Conservation (phyloP, 2,113 vertebrate species). For the Octodon degus region DNA sequence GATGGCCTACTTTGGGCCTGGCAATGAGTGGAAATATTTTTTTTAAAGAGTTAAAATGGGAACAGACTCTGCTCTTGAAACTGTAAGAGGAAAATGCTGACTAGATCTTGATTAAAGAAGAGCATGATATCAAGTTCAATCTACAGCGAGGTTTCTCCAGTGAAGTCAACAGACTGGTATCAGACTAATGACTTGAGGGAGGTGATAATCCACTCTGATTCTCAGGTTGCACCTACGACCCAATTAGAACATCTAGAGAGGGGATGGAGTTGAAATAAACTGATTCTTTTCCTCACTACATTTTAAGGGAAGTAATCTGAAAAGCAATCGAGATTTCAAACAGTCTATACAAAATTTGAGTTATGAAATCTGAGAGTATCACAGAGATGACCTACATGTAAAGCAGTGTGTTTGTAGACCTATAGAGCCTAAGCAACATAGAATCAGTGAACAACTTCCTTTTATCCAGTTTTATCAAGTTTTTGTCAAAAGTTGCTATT, state of each 20-base stretch:
- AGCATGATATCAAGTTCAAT: not conserved
- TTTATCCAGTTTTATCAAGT: slow-evolving; percentile 50
- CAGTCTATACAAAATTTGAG: slow-evolving; percentile 56
- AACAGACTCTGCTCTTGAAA: slow-evolving; percentile 40
- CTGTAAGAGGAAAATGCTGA: slow-evolving; percentile 24
- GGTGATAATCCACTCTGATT: not conserved
- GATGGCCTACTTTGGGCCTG: slow-evolving; percentile 43
- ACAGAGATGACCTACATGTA: slow-evolving; percentile 62
- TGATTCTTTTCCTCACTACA: not conserved
- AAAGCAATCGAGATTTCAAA: not conserved
- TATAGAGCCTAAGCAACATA: slow-evolving; percentile 50
- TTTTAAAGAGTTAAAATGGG: slow-evolving; percentile 45
- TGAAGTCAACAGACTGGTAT: not conserved
- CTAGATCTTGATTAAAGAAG: not conserved
- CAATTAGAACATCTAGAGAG: not conserved
- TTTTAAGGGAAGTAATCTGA: not conserved
- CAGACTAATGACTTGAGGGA: not conserved
- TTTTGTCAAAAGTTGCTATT: slow-evolving; percentile 61
- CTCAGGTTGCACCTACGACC: not conserved
- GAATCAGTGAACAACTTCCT: slow-evolving; percentile 54
- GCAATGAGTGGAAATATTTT: not conserved
- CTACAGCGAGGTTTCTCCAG: not conserved
- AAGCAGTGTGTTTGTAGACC: not conserved
- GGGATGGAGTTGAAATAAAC: not conserved
- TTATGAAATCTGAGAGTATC: slow-evolving; percentile 43